Conservation (phyloP, 2,113 vertebrate species). For the Leiothrix lutea region DNA sequence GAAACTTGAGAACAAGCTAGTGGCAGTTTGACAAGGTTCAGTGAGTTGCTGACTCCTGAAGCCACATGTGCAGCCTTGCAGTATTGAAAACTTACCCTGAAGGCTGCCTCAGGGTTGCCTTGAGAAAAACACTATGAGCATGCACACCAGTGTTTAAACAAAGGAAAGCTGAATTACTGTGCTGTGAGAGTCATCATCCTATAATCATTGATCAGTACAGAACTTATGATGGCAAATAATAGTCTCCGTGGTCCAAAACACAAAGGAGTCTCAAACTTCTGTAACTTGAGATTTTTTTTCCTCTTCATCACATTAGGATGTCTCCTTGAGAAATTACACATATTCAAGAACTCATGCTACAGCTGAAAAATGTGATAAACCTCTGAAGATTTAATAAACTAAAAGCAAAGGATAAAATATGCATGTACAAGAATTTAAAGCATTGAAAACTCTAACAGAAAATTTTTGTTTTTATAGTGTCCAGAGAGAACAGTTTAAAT, state of each 20-base stretch:
- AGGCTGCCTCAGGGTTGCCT: background rate
- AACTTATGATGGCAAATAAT: background rate
- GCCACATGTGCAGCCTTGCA: background rate
- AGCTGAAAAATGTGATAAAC: background rate
- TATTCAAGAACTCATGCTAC: background rate
- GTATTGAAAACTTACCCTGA: background rate
- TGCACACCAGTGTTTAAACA: background rate
- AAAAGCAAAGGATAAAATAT: background rate
- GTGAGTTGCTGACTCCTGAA: background rate
- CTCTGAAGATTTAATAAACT: background rate
- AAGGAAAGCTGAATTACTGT: background rate
- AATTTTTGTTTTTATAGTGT: background rate
- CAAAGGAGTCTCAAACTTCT: background rate
- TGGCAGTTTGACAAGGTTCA: background rate
- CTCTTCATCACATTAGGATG: background rate
- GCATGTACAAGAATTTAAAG: background rate
- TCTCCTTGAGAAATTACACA: background rate
- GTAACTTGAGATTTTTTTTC: background rate
- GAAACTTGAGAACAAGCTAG: background rate
- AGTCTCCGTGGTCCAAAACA: background rate
- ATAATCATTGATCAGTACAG: background rate
- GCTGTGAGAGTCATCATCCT: background rate
- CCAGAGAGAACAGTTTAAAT: background rate
- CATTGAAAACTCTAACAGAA: background rate
- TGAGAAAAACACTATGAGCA: background rate